Base-by-base conservation (phyloP, 2,888 invertebrate genomes). In the Boloria selene region DNA sequence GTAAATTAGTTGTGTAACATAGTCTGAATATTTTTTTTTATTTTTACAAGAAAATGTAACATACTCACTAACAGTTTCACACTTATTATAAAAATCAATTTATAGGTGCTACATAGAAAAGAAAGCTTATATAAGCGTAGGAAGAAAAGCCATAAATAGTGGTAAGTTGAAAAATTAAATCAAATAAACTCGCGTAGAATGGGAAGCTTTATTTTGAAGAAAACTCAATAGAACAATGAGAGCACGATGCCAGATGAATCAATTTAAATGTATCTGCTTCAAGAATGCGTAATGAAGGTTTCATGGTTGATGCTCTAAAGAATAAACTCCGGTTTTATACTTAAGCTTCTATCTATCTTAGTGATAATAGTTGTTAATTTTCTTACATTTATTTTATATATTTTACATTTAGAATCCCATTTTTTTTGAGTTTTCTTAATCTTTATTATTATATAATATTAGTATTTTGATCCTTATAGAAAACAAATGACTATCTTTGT, bases 91-190 rank as follows among this genome's bases (percentile, higher is more conserved):
- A 38, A 38, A 38, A 38, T 7, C 7, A 38, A 38, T 1, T 38
- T 10, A 38, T 38, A 10, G 10, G 10, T 38, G 10, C 31, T 38
- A 38, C 14, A 61, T 26, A 65, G 62, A 69, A 69, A 56, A 59
- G 66, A 62, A 45, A 59, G 66, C 42, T 69, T 65, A 63, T 22
- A 59, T 55, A 38, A 38, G 18, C 56, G 50, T 50, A 51, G 58
- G 49, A 61, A 44, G 53, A 50, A 51, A 62, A 70, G 65, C 63
- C 72, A 64, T 63, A 70, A 73, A 70, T 70, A 73, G 70, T 72
- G 66, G 71, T 67, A 73, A 67, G 71, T 65, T 62, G 60, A 69
- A 72, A 64, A 68, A 70, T 59, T 64, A 22, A 61, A 64, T 64
- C 62, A 59, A 64, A 67, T 66, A 58, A 66, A 55, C 54, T 52